Evolutionary conservation across 2,888 invertebrate genomes (phyloP), one percentile per base, ranked within the genome.

Genomic region (Tenthredo notha): DNA sequence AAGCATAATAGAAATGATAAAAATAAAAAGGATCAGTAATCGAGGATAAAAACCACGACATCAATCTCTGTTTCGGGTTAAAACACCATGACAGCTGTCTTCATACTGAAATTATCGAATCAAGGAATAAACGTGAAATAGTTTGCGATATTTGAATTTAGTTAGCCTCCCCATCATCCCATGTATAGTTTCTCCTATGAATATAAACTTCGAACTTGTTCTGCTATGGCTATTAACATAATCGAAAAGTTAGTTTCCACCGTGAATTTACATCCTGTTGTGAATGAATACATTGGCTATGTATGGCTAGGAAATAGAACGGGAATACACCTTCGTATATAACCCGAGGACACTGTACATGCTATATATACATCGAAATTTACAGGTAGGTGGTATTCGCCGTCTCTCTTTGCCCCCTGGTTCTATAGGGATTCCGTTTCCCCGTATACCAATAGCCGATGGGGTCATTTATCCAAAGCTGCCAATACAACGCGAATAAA

Each of bases 401-500:
- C 70, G 37, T 70, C 33, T 75, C 75, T 75, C 47, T 75, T 47
- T 9, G 0, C 50, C 18, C 18, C 6, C 50, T 21, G 37, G 29
- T 50, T 77, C 29, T 25, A 21, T 40, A 58, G 72, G 40, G 72
- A 74, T 43, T 40, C 50, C 2, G 21, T 37, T 25, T 40, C 61
- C 80, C 37, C n/a, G 6, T 61, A 18, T 12, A 25, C 80, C 80
- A 61, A 80, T 80, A n/a, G 33, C 86, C 88, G 86, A 89, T 88
- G 88, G 87, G 89, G 89, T 89, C 91, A 88, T 92, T 91, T 89
- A 91, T 91, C 89, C 87, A 85, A 85, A 70, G 84, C 90, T 92
- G 91, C 89, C 92, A 91, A 92, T 92, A 90, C 90, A 91, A 88
- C 87, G 88, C 87, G 89, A 91, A 92, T 92, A 90, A 91, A 92